These are phyloP conservation scores for Achroia grisella DNA, from an alignment of 1,140 invertebrate species.

Conservation along the genomic window DNA sequence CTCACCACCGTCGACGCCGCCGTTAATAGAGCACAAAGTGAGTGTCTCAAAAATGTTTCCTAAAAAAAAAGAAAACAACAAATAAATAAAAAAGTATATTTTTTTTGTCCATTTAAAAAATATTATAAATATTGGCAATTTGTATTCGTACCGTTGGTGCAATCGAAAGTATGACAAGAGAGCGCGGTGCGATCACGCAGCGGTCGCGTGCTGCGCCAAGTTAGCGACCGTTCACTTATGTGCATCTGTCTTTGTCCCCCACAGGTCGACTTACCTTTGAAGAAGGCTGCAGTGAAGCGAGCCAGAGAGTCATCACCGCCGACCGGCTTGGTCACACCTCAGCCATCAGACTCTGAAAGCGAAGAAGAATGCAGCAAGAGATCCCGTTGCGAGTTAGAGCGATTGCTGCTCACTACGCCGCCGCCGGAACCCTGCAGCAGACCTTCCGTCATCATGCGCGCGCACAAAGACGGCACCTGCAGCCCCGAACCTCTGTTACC, in stretches of 20 bases:
- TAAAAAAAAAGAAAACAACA: neutral
- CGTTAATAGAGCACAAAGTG: constrained; percentile 69
- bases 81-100: too few relatives aligned
- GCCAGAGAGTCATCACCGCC: constrained; percentile 38
- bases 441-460: constrained; percentile 84
- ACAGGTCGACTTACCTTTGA: constrained; percentile 64
- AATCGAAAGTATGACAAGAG: constrained; percentile 52
- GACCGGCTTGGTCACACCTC: constrained; percentile 70
- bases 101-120: too few relatives aligned
- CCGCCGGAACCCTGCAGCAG: constrained; percentile 58
- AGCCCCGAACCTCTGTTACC: constrained; percentile 67
- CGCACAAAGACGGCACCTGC: constrained; percentile 83
- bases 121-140: too few relatives aligned
- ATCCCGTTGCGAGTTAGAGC: constrained; percentile 56
- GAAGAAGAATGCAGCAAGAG: constrained; percentile 71
- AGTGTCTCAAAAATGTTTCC: constrained; percentile 38
- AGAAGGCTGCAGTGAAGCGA: constrained; percentile 55
- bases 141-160: constrained; percentile 28
- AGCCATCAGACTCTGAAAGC: constrained; percentile 74
- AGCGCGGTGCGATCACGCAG: constrained; percentile 47
- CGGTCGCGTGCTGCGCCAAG: constrained; percentile 42
- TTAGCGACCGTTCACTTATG: constrained; percentile 44
- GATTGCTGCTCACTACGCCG: constrained; percentile 57
- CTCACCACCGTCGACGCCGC: constrained; percentile 69
- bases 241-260: constrained; percentile 57